Evolutionary conservation across 1,140 invertebrate genomes (phyloP).

Genomic region (Ericerus pela): DNA sequence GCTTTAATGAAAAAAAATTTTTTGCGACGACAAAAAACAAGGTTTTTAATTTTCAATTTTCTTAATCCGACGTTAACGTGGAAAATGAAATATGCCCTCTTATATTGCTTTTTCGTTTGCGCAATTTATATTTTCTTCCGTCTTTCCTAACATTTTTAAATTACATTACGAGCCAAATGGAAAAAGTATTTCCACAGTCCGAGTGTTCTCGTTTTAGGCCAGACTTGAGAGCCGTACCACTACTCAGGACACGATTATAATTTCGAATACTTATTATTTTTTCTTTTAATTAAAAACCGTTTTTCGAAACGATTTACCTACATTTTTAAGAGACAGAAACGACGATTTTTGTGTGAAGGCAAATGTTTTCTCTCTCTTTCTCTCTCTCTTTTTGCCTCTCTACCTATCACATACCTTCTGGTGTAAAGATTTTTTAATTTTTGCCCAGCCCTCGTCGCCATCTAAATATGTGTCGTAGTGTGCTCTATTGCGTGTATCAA

Average conservation of each 20-base stretch:
- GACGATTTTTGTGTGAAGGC: too few relatives aligned
- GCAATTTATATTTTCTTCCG: constrained; percentile 12
- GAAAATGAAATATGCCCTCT: constrained; percentile 11
- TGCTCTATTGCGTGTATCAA: too few relatives aligned
- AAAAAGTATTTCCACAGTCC: constrained; percentile 5
- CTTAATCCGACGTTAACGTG: constrained; percentile 6
- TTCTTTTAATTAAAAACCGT: constrained; percentile 8
- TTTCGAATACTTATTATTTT: background rate
- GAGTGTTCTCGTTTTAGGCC: background rate
- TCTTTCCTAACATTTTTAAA: constrained; percentile 10
- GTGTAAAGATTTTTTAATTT: too few relatives aligned
- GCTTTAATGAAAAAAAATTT: constrained; percentile 1
- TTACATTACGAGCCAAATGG: constrained; percentile 8
- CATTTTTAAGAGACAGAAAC: too few relatives aligned
- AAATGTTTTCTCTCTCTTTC: too few relatives aligned
- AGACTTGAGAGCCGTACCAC: background rate
- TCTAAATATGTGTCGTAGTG: too few relatives aligned
- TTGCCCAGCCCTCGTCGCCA: too few relatives aligned
- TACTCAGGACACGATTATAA: background rate
- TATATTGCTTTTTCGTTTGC: constrained; percentile 12
- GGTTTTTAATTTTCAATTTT: constrained; percentile 12
- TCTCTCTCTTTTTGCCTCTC: too few relatives aligned
- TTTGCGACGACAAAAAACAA: background rate
- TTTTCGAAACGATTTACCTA: constrained; percentile 1
- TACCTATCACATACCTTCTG: too few relatives aligned